Evolutionary conservation across 1,140 invertebrate species (phyloP).

Genomic region (Yoshiicerus persimilis): DNA sequence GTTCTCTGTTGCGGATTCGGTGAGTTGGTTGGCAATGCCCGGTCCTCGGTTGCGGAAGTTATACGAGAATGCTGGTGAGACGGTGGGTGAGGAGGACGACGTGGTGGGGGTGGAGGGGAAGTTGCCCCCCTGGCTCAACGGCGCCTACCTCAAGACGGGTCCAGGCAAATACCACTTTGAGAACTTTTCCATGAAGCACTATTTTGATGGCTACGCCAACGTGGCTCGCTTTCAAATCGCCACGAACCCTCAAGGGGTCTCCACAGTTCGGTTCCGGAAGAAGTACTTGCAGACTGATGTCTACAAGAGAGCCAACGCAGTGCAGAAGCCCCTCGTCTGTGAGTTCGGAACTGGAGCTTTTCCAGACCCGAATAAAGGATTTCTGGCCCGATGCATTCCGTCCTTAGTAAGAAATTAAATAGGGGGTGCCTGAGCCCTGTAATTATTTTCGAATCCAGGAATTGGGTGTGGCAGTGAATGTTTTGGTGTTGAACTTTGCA

Average conservation of each 20-base stretch:
- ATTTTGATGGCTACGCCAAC: conserved; percentile 38
- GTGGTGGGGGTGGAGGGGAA: neutral
- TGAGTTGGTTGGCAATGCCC: neutral
- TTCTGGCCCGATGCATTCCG: conserved; percentile 32
- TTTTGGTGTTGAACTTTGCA: neutral
- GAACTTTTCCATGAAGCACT: conserved; percentile 35
- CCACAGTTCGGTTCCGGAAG: conserved; percentile 33
- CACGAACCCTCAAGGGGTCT: neutral
- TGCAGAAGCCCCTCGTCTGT: conserved; percentile 27
- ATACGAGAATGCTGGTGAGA: conserved; percentile 30
- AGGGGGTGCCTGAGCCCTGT: no score
- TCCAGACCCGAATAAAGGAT: conserved; percentile 36
- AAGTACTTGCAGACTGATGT: conserved; percentile 44
- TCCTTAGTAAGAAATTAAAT: conserved; percentile 2
- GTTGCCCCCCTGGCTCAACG: conserved; percentile 26
- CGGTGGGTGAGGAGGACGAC: neutral
- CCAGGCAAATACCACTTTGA: conserved; percentile 45
- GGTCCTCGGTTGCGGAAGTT: conserved; percentile 5
- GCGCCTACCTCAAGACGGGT: conserved; percentile 27
- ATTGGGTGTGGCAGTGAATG: neutral
- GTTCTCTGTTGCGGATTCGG: no score
- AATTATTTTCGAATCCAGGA: neutral
- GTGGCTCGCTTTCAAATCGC: conserved; percentile 24
- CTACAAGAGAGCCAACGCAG: conserved; percentile 22
- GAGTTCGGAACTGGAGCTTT: conserved; percentile 38